Base-by-base conservation (phyloP, 2,113 vertebrate species). In the Oryctolagus cuniculus region DNA sequence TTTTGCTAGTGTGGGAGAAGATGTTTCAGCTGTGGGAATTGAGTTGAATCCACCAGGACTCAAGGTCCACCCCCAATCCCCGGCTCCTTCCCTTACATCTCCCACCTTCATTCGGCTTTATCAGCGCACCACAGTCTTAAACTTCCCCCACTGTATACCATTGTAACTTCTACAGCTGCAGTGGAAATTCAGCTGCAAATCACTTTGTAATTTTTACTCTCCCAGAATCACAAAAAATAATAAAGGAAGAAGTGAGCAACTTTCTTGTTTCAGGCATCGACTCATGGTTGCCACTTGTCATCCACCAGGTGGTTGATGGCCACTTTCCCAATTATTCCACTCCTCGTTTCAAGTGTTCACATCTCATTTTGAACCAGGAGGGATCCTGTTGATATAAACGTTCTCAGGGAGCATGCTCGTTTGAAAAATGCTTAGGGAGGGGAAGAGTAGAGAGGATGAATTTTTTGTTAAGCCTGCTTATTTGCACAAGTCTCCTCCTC, bases 251-350 rank as follows among this genome's bases (percentile, higher is more conserved):
- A 77, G 80, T 70, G 70, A 73, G 55, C 24, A 3, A 38, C 55
- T 87, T 77, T 85, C 85, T 73, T 74, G 12, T 27, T 82, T 72
- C 24, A 58, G 61, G 82, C 78, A 66, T n/a, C 36, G 67, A 22
- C 31, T 85, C 66, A 6, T 34, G 55, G 69, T 2, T 87, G 78
- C 73, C 69, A 87, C 38, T 90, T 91, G 51, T 93, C 77, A 79
- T 74, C 81, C 95, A 88, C 73, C 69, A 79, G 73, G 88, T 79
- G 15, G 31, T 27, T 64, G 70, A 89, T 95, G 78, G 58, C 29
- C 21, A 80, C 69, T 90, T 89, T 88, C 51, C n/a, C 83, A 53
- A 69, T 89, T 58, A 77, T 22, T 2, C 1, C 1, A 13, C 31
- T 82, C 16, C 27, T n/a, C 6, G 2, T 85, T 88, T 91, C 88